These are phyloP conservation scores for Xenotilapia longispinis DNA, from an alignment of 2,113 vertebrate genomes.

Conservation along the genomic window DNA sequence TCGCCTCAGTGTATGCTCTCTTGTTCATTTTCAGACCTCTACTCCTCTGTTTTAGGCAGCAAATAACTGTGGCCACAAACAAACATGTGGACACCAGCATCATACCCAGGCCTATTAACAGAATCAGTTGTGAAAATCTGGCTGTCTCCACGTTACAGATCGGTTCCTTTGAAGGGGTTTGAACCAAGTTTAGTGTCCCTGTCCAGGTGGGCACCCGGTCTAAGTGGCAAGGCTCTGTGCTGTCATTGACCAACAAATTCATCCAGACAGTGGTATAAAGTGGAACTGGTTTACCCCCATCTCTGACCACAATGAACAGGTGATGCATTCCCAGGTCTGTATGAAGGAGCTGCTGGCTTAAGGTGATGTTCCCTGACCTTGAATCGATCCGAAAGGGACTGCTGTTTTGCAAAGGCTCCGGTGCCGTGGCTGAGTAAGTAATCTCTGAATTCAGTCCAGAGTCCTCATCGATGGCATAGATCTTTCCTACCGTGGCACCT, in stretches of 20 bases:
- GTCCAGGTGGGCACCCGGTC: slow-evolving; percentile 48
- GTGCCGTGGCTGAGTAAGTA: slow-evolving; percentile 52
- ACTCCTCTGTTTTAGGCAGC: slow-evolving; percentile 50
- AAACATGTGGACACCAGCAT: slow-evolving; percentile 43
- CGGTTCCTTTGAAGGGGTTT: neutral
- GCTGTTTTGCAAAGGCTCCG: slow-evolving; percentile 12
- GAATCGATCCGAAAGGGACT: slow-evolving; percentile 64
- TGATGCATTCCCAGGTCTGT: slow-evolving; percentile 72
- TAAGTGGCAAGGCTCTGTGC: slow-evolving; percentile 54
- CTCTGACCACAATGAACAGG: slow-evolving; percentile 65
- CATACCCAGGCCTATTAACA: slow-evolving; percentile 54
- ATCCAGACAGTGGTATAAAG: slow-evolving; percentile 71
- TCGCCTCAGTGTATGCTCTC: slow-evolving; percentile 4
- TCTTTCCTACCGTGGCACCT: slow-evolving; percentile 63
- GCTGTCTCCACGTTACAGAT: slow-evolving; percentile 22
- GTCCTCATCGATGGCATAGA: slow-evolving; percentile 69
- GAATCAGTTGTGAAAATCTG: slow-evolving; percentile 9
- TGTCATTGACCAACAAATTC: slow-evolving; percentile 71
- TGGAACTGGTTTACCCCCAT: slow-evolving; percentile 63
- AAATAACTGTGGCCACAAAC: slow-evolving; percentile 37
- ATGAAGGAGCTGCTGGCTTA: slow-evolving; percentile 44
- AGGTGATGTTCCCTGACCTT: slow-evolving; percentile 66
- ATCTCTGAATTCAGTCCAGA: slow-evolving; percentile 71
- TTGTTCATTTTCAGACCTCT: neutral
- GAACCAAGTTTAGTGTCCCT: slow-evolving; percentile 2